Evolutionary conservation across 2,797 vertebrate species (phyloP), one percentile per base, ranked within the genome.

Genomic region (Neomorphus geoffroyi): DNA sequence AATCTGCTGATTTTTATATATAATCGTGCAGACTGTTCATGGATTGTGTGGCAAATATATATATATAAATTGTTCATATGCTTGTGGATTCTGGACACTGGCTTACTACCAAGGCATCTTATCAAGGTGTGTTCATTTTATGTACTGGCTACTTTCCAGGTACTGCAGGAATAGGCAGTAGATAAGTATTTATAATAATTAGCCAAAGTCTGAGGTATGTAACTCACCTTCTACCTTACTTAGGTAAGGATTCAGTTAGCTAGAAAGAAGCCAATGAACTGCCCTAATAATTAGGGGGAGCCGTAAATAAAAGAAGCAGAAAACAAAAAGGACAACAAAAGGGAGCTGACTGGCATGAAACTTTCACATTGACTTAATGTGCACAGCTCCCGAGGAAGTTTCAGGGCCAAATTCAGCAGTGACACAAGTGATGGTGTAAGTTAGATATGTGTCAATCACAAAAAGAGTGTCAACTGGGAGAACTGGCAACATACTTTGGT

Each of bases 371-470:
- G 90, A 78, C 86, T 96, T 82, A 74, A 92, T 82, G 79, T 91
- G 86, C 90, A 78, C 67, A 94, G 86, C 88, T 95, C 81, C 69
- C 1, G 0, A 48, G 74, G 86, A 96, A 94, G 78, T 93, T 92
- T 94, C 92, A 87, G 86, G 95, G 86, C 94, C 92, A 96, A 95
- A 96, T 95, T 94, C 94, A 92, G 90, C 92, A 94, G 71, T 96
- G 92, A 95, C 93, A 95, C 86, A 87, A 96, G 88, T 17, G 84
- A 85, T 64, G 89, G 92, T 92, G 84, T 95, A 95, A 95, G 93
- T 95, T 95, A 95, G 94, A 95, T 93, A 96, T 50, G 71, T 95
- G 96, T 95, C 95, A 95, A 95, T 96, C 95, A 95, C 92, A 95
- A 95, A 94, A 94, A 96, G 88, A 96, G 95, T 96, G 96, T 93